A percentile compares a stretch with the other conserved stretches of the same genome.
Evolutionary conservation across 2,113 vertebrate species (phyloP).

Genomic region (Dromaius novaehollandiae): DNA sequence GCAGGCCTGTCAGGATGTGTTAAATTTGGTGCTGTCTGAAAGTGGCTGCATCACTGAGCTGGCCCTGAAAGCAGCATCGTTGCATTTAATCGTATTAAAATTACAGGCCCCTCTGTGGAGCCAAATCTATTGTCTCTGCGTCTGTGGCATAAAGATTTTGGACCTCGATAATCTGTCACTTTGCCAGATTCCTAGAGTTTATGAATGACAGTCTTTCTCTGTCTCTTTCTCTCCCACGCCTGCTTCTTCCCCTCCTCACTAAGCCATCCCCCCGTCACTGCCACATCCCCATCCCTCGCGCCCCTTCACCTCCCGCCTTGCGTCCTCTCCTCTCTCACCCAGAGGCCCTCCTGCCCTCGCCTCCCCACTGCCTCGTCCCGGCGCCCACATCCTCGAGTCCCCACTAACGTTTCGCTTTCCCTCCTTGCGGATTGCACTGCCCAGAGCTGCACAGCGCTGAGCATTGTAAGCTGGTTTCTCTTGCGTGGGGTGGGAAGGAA

Average conservation of each 20-base stretch:
- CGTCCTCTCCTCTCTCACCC: background rate
- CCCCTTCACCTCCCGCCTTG: background rate
- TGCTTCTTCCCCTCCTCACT: background rate
- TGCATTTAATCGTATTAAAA: background rate
- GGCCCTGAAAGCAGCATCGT: background rate
- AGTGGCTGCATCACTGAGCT: background rate
- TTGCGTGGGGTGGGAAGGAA: background rate
- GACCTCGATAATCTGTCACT: rapidly evolving
- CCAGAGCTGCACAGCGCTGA: background rate
- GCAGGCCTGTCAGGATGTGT: background rate
- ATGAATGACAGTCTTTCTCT: background rate
- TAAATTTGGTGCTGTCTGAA: background rate
- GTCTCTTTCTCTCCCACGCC: background rate
- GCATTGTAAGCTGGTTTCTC: background rate
- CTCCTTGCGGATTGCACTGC: background rate
- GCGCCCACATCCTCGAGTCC: rapidly evolving
- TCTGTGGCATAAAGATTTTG: background rate
- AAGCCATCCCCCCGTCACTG: no score
- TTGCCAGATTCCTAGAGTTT: background rate
- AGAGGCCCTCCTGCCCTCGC: rapidly evolving
- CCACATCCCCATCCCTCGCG: background rate
- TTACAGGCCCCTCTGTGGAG: background rate
- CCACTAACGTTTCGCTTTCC: background rate
- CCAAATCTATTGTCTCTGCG: background rate
- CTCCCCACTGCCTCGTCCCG: background rate